Conservation (phyloP, 2,113 vertebrate species). For the Leptobrachium ailaonicum region DNA sequence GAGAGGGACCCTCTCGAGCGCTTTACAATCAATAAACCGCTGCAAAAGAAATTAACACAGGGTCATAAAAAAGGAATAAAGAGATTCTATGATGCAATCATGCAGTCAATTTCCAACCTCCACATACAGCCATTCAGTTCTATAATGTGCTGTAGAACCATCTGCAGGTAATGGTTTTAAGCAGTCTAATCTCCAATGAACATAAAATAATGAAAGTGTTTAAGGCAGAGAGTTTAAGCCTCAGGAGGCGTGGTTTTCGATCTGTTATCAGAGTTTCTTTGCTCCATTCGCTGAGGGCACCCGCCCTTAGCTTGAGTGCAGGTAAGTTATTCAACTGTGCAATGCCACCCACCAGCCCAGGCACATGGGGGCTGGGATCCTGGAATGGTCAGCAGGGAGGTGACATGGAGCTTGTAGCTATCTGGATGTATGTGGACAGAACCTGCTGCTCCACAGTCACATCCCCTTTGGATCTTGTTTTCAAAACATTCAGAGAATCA, state of each 20-base stretch:
- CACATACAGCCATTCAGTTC: too few species aligned
- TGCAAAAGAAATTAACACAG: too few species aligned
- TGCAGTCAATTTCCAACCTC: too few species aligned
- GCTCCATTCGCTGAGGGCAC: slow-evolving; percentile 16
- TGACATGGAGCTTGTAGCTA: slow-evolving; percentile 38
- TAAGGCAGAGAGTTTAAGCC: slow-evolving; percentile 48
- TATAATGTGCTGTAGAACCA: too few species aligned
- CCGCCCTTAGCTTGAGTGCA: slow-evolving; percentile 13
- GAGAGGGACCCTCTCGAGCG: too few species aligned
- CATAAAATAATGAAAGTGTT: slow-evolving; percentile 12
- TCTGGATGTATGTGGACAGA: slow-evolving; percentile 45
- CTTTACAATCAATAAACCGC: too few species aligned
- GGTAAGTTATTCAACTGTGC: slow-evolving; percentile 40
- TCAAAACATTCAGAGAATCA: slow-evolving; percentile 14
- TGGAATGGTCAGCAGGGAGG: slow-evolving; percentile 29
- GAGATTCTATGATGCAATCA: too few species aligned
- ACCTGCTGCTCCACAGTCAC: slow-evolving; percentile 47
- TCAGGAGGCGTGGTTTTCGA: slow-evolving; percentile 64
- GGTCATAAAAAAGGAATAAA: too few species aligned
- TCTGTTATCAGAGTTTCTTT: slow-evolving; percentile 63
- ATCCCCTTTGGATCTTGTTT: slow-evolving; percentile 28
- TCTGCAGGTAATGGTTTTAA: neutral
- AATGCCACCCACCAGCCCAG: slow-evolving; percentile 18
- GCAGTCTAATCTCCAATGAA: neutral
- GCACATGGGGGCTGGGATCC: slow-evolving; percentile 25